phyloP scores from a whole-genome alignment of 1,140 invertebrate genomes.

The Neotoxoptera formosana region DNA sequence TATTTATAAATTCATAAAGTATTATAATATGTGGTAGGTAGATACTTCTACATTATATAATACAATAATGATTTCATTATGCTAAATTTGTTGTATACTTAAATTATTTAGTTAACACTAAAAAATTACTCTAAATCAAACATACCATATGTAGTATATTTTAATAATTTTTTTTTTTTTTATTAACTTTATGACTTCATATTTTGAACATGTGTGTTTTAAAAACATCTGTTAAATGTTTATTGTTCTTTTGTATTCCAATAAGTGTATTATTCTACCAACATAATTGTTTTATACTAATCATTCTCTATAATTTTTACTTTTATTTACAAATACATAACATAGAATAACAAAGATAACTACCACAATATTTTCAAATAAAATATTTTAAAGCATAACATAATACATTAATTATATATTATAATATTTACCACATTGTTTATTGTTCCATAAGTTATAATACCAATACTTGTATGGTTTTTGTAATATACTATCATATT shows the following conservation, averaged over 20 bases:
- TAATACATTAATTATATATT: neutral
- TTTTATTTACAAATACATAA: neutral
- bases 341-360: neutral
- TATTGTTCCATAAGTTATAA: neutral
- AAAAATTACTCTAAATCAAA: neutral
- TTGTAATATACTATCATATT: neutral
- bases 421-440: neutral
- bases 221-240: neutral
- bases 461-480: neutral
- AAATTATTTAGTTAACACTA: neutral
- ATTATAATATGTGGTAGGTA: neutral
- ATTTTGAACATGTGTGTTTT: neutral
- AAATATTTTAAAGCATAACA: neutral
- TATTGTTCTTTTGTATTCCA: neutral
- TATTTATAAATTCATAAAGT: slow-evolving; percentile 25
- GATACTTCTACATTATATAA: neutral
- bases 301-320: neutral
- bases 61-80: neutral
- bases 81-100: neutral
- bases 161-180: neutral
- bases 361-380: neutral
- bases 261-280: neutral
- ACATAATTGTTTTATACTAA: neutral
- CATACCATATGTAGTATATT: neutral
- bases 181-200: neutral